Evolutionary conservation across 2,797 vertebrate genomes (phyloP), one percentile per base, ranked within the genome.

Genomic region (Esox masquinongy): DNA sequence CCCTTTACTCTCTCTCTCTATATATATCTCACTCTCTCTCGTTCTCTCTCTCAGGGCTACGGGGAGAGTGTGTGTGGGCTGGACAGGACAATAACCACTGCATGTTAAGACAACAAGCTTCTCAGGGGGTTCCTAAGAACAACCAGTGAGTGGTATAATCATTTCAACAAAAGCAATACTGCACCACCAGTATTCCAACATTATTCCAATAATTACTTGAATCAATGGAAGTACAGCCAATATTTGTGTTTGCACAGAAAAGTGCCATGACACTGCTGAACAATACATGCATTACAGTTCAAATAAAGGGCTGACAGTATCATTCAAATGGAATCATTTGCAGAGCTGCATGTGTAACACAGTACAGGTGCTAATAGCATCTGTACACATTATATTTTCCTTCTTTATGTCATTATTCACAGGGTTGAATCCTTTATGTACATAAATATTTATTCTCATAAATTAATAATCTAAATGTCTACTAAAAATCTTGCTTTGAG

Each of bases 41-140:
- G 43, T n/a, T 61, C 53, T 56, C 70, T 56, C 68, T 39, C 71
- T 59, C 71, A 43, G 71, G 53, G 53, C 31, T n/a, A 36, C 19
- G 31, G 31, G 14, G 51, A 61, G 74, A 69, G 36, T 31, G 31
- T 78, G 5, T 73, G 59, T 70, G 59, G 78, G 75, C 29, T 8
- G 63, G n/a, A 6, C 67, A 36, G 71, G 73, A 26, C 11, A 9
- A 67, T 36, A 12, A 17, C 66, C 56, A n/a, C 22, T 73, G 59
- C 6, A 17, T 31, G 59, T 24, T 22, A 26, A 24, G 19, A 68
- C 7, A n/a, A n/a, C 66, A n/a, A 7, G 34, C 31, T 14, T 36
- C 5, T 36, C n/a, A 12, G 36, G 29, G 63, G 63, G 26, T 15
- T 31, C 61, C 5, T 64, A 15, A 64, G n/a, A 15, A 64, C 3